Percentiles rank a stretch among this genome's conserved stretches.
phyloP scores from a whole-genome alignment of 2,113 vertebrate species.

The Cyprinus carpio region DNA sequence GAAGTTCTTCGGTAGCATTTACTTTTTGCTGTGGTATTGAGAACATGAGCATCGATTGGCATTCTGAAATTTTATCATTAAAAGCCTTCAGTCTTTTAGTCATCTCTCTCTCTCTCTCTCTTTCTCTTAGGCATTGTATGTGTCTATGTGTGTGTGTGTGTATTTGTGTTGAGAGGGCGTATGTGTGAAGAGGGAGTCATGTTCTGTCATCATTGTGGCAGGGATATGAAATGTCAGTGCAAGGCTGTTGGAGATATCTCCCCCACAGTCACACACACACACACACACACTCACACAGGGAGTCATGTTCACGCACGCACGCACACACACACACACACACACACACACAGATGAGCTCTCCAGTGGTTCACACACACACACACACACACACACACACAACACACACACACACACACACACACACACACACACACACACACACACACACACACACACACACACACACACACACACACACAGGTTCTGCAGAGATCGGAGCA shows the following conservation, averaged over 20 bases:
- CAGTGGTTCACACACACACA: slow-evolving; percentile 19
- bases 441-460: slow-evolving; percentile 35
- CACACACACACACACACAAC: slow-evolving; percentile 34
- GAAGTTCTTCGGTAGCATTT: no score
- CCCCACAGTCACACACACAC: slow-evolving; percentile 39
- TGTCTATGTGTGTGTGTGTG: slow-evolving; percentile 21
- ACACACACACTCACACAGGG: background rate
- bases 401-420: slow-evolving; percentile 39
- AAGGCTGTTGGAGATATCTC: slow-evolving; percentile 42
- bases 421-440: background rate
- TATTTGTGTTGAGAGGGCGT: slow-evolving; percentile 31
- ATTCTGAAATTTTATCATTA: background rate
- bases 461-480: background rate
- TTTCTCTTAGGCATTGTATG: background rate
- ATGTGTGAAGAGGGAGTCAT: slow-evolving; percentile 41
- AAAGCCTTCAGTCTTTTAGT: background rate
- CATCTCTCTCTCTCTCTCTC: background rate
- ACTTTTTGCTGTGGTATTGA: background rate
- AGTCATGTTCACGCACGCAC: slow-evolving; percentile 19
- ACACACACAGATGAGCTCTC: no score
- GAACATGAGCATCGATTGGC: background rate
- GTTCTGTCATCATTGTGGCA: slow-evolving; percentile 38
- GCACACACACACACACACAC: slow-evolving; percentile 33
- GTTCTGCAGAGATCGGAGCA: slow-evolving; percentile 20
- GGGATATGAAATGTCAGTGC: slow-evolving; percentile 47